Percentiles rank a stretch among this genome's conserved stretches.
Evolutionary conservation across 2,113 vertebrate species (phyloP).

Genomic region (Macheiramphus alcinus): DNA sequence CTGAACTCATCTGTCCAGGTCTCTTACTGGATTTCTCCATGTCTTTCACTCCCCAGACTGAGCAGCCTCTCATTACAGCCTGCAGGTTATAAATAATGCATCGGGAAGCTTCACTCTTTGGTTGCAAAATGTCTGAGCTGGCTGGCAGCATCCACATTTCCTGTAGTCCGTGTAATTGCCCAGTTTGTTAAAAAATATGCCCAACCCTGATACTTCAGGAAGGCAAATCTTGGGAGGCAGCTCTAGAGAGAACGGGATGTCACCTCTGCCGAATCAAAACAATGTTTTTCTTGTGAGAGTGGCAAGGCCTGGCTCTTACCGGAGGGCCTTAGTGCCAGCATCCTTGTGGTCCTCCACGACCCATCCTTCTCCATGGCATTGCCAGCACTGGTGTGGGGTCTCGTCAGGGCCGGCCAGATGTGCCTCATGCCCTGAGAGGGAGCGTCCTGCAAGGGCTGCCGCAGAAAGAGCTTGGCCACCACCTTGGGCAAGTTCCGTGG

Average conservation of each 20-base stretch:
- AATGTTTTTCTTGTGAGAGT: accelerated
- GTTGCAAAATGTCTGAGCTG: neutral
- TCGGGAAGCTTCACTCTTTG: neutral
- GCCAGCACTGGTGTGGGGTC: neutral
- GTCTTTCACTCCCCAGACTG: neutral
- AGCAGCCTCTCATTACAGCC: neutral
- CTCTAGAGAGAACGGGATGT: neutral
- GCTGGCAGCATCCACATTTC: neutral
- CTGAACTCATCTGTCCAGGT: neutral
- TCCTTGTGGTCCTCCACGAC: neutral
- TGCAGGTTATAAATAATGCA: constrained; percentile 8
- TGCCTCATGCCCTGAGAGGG: neutral
- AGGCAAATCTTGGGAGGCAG: neutral
- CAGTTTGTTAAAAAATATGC: constrained; percentile 2
- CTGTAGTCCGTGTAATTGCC: neutral
- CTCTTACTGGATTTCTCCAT: neutral
- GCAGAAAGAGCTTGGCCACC: neutral
- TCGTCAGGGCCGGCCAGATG: neutral
- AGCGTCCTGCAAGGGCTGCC: neutral
- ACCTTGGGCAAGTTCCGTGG: neutral
- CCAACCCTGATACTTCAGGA: neutral
- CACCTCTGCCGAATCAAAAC: neutral
- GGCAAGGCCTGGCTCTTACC: neutral
- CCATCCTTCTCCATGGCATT: neutral
- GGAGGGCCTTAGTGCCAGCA: neutral